Base-by-base conservation (phyloP, 2,888 invertebrate species). In the Pseudolycoriella hygida region DNA sequence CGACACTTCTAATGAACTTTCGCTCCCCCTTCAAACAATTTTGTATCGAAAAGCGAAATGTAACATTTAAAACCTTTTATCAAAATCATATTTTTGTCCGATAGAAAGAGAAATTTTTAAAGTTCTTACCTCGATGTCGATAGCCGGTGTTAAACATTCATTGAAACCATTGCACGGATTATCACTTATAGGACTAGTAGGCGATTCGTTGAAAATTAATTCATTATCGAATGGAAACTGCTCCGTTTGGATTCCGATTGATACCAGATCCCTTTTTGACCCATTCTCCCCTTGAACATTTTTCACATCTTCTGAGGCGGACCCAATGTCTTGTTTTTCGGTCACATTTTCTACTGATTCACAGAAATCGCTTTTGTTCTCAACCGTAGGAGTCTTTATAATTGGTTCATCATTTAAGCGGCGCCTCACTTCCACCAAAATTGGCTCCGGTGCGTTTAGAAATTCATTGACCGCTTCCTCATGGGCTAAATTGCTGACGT, bases 391-490 rank as follows among this genome's bases (percentile, higher is more conserved):
- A 6, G 15, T 17, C 25, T 44, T 44, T 4, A 39, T 18, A 12
- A 18, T 44, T 44, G 25, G 20, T 17, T 39, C 25, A 5, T 45
- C 19, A 6, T 10, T 18, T 10, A 25, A 25, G 6, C 67, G 66
- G 43, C 73, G 67, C 48, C 71, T 65, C 41, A 75, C 70, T 60
- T 75, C 74, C 43, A 75, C 70, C 49, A 73, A 64, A 53, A 75
- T 71, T 47, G 73, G 73, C 56, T 74, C 74, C 53, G 70, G 67
- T 48, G 73, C 71, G 53, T 68, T 67, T 55, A 74, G 68, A 59
- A 75, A 74, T 57, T 69, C 70, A 56, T 70, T 66, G 53, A 74
- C 70, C 50, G 73, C 73, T 57, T 74, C 73, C 56, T 71, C 72
- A 57, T 72, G 71, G 51, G 72, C 70, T 57, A 73, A 69, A 56